A percentile compares a stretch with the other conserved stretches of the same genome.
These are phyloP conservation scores for Eristalinus sepulchralis DNA, from an alignment of 2,888 invertebrate species.

Conservation along the genomic window DNA sequence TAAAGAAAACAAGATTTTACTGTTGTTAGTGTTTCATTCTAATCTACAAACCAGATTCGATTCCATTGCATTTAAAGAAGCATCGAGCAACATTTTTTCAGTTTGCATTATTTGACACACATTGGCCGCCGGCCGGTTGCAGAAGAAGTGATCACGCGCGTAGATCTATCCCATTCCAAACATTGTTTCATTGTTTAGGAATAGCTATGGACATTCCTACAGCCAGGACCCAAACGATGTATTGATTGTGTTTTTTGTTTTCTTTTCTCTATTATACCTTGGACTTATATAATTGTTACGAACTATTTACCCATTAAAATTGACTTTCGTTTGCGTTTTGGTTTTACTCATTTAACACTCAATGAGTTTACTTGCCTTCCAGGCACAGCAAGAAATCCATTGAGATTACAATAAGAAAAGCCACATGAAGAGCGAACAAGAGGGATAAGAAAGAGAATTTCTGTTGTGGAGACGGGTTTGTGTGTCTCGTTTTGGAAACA, in stretches of 20 bases:
- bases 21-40: slow-evolving; percentile 39
- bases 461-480: not conserved
- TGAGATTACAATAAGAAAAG: slow-evolving; percentile 70
- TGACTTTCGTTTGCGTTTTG: slow-evolving; percentile 31
- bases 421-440: slow-evolving; percentile 7
- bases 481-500: slow-evolving; percentile 12
- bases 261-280: slow-evolving; percentile 30
- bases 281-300: slow-evolving; percentile 72
- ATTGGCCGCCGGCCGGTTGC: not conserved
- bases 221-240: slow-evolving; percentile 79
- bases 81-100: not conserved
- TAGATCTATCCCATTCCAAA: slow-evolving; percentile 40
- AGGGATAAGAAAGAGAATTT: not conserved
- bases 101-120: not conserved
- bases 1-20: not conserved
- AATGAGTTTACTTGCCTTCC: slow-evolving; percentile 63
- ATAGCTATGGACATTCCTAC: slow-evolving; percentile 81
- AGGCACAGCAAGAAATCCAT: slow-evolving; percentile 63
- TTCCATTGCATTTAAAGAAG: slow-evolving; percentile 38
- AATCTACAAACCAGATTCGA: slow-evolving; percentile 61
- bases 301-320: slow-evolving; percentile 73
- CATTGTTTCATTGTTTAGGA: slow-evolving; percentile 76
- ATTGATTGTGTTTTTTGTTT: slow-evolving; percentile 46
- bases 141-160: not conserved
- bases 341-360: slow-evolving; percentile 67